Percentiles rank a stretch among this genome's conserved stretches.
Evolutionary conservation across 2,888 invertebrate species (phyloP).

Genomic region (Archips crataeganus): DNA sequence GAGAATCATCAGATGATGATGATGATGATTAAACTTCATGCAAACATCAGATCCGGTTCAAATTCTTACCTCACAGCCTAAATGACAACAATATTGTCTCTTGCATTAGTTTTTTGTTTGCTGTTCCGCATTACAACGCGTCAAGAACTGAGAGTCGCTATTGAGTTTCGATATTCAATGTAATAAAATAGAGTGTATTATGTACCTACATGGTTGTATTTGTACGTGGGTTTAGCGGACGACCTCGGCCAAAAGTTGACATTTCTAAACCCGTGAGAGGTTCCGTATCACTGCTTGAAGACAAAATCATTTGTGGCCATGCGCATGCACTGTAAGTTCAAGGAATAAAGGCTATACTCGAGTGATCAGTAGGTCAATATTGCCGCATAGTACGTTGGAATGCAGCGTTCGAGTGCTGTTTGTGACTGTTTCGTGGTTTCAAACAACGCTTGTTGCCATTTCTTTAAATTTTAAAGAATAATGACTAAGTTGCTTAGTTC

Average conservation of each 20-base stretch:
- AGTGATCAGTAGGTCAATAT: neutral
- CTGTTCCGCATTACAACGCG: neutral
- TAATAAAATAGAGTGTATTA: conserved; percentile 25
- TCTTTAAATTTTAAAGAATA: neutral
- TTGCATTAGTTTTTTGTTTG: neutral
- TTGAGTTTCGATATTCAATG: neutral
- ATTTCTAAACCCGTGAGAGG: conserved; percentile 46
- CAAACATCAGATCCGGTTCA: too few species aligned
- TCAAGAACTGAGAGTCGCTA: neutral
- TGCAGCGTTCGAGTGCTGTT: conserved; percentile 10
- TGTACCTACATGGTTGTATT: conserved; percentile 7
- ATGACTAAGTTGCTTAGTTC: neutral
- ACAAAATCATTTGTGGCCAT: neutral
- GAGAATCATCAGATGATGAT: too few species aligned
- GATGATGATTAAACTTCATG: too few species aligned
- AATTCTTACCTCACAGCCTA: too few species aligned
- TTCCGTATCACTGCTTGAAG: conserved; percentile 32
- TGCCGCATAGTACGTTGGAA: conserved; percentile 20
- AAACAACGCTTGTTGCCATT: neutral
- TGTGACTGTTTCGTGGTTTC: conserved; percentile 32
- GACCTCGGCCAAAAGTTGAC: conserved; percentile 49
- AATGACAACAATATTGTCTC: too few species aligned
- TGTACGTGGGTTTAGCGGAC: conserved; percentile 41
- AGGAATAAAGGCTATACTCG: conserved; percentile 19
- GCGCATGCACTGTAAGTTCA: conserved; percentile 24